A percentile compares a stretch with the other conserved stretches of the same genome.
phyloP scores from a whole-genome alignment of 2,888 invertebrate species.

The Brachynemurus nebulosus region DNA sequence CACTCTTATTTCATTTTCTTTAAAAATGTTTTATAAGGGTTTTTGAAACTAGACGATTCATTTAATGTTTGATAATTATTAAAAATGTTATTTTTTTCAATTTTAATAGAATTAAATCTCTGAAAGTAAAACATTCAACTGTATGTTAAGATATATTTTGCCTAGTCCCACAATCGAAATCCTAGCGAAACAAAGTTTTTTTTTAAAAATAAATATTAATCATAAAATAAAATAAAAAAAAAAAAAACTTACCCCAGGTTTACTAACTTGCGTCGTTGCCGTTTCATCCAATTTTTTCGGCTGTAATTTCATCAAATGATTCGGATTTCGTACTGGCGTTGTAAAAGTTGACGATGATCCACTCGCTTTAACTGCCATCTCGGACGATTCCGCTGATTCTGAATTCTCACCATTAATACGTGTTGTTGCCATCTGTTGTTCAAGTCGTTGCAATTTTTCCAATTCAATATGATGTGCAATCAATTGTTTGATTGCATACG shows the following conservation, averaged over 20 bases:
- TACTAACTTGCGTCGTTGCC: neutral
- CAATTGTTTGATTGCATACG: constrained; percentile 62
- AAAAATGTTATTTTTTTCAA: no score
- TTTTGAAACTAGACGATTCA: no score
- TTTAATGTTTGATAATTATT: no score
- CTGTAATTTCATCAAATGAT: constrained; percentile 54
- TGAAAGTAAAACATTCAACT: no score
- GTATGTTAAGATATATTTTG: no score
- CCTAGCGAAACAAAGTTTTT: no score
- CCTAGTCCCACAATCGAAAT: no score
- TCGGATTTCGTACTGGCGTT: constrained; percentile 36
- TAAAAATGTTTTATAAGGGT: no score
- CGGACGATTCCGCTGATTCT: constrained; percentile 5
- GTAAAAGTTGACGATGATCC: no score
- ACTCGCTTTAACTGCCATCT: constrained; percentile 17
- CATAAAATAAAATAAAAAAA: neutral
- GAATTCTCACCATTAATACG: constrained; percentile 4
- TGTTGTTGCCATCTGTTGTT: constrained; percentile 12
- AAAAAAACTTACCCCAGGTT: neutral
- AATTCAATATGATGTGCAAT: constrained; percentile 70
- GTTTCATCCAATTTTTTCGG: constrained; percentile 37
- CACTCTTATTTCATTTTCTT: no score
- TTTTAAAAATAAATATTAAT: no score
- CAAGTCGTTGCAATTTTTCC: constrained; percentile 53
- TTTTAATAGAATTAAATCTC: no score